Base-by-base conservation (phyloP, 2,888 invertebrate genomes). In the Agrenia bidenticulata region DNA sequence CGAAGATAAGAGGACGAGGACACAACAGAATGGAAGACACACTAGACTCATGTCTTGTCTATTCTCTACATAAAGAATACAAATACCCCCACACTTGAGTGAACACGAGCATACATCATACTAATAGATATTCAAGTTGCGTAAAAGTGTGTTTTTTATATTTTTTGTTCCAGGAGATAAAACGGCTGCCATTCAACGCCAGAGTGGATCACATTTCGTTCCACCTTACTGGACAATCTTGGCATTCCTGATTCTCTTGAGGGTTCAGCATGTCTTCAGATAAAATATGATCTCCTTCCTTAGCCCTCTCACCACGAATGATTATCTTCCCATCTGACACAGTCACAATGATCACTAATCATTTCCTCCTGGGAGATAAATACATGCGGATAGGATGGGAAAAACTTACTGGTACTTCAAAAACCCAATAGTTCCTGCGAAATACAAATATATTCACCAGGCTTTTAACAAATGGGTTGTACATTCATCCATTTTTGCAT, bases 101-200 rank as follows among this genome's bases (percentile, higher is more conserved):
- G 32, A 32, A 32, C 32, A 4, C 4, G 5, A 32, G 32, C 32
- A 32, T 32, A 32, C 5, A 32, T 32, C 32, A 32, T 45, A 45
- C 45, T 45, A 45, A 45, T 45, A 45, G 45, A 45, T 45, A 45
- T 45, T 45, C 45, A 51, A 23, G 15, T 54, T 62, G 53, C 61
- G 60, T 61, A 49, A 61, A 63, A 67, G 63, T 70, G 41, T 45
- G 62, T 62, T 66, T 54, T 27, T 54, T 45, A 61, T 53, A 64
- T 65, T 64, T 72, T 60, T 55, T 60, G 17, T 65, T 68, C 55
- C 67, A 76, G 76, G 76, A 69, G 76, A 76, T 71, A 74, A 74
- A 74, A 73, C 76, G 61, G 74, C 76, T 66, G 74, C 76, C 67
- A 76, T 76, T 73, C 74, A 74, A 67, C 69, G 73, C 58, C 73